Evolutionary conservation across 2,888 invertebrate genomes (phyloP), one percentile per base, ranked within the genome.

Genomic region (Archaeoteleia sp.): DNA sequence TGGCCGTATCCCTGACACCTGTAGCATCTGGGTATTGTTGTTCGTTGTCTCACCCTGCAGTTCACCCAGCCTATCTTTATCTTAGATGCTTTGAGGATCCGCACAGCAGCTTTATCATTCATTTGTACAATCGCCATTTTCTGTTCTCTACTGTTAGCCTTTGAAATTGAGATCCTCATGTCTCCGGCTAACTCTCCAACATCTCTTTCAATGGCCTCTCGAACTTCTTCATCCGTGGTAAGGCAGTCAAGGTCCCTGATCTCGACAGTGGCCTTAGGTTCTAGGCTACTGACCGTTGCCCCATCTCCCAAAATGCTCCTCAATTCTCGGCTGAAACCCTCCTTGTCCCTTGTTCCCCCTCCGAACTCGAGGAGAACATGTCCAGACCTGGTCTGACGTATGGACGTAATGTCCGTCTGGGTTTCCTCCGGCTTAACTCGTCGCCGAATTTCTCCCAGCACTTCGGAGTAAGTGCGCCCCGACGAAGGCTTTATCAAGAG

Each of bases 1-100:
- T 53, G 43, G 14, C 49, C 62, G 10, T 40, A 42, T 1, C 23
- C 58, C 4, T 45, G 30, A n/a, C 62, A 63, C 12, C 15, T 30
- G 9, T 27, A 51, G 34, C 49, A 62, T 5, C 42, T 23, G 0
- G 9, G 2, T 1, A 30, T 37, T 4, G 12, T 12, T 0, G 9
- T 15, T 7, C 46, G 20, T n/a, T n/a, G 20, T 14, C 53, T 12
- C 4, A 62, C 10, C 12, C 48, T 37, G 13, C 62, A 54, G 42
- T 54, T 40, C 0, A 42, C 20, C 42, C 46, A 48, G 1, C 42
- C 62, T 3, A 54, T 12, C 5, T 42, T 45, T 1, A 61, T 12
- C 1, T 23, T 2, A 0, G 45, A 0, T 2, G 17, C 17, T 25
- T 53, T 7, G 7, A 46, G 20, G 2, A 58, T 32, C 10, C 15